Evolutionary conservation across 2,113 vertebrate species (phyloP).

Genomic region (Gorsachius goisagi): DNA sequence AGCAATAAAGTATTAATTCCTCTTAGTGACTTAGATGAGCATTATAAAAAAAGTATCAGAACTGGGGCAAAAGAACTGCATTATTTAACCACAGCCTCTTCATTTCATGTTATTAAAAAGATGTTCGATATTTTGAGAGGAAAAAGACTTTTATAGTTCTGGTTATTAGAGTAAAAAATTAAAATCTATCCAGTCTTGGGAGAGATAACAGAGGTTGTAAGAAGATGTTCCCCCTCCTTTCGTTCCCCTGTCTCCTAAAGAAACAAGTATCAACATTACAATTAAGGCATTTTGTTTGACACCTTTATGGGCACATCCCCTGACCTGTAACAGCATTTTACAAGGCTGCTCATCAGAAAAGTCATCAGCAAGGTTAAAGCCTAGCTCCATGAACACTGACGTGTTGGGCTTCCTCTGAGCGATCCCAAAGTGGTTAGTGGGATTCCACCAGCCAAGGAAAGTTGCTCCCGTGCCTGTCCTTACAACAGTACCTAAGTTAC

Average conservation of each 20-base stretch:
- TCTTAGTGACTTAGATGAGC: conserved; percentile 49
- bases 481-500: conserved; percentile 4
- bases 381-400: background rate
- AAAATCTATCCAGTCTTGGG: background rate
- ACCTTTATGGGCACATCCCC: background rate
- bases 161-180: conserved; percentile 12
- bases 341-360: background rate
- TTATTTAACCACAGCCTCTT: conserved; percentile 57
- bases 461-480: background rate
- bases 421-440: background rate
- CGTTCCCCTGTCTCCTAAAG: background rate
- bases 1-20: conserved; percentile 65
- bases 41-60: conserved; percentile 3
- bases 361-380: background rate
- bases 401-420: background rate
- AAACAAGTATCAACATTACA: background rate
- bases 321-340: background rate
- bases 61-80: conserved; percentile 14
- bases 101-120: conserved; percentile 42
- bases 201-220: background rate
- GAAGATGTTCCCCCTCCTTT: background rate
- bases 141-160: conserved; percentile 9
- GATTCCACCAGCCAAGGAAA: background rate
- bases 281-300: background rate
- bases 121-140: background rate